Evolutionary conservation across 2,113 vertebrate genomes (phyloP), one percentile per base, ranked within the genome.

Genomic region (Sinocyclocheilus grahami): DNA sequence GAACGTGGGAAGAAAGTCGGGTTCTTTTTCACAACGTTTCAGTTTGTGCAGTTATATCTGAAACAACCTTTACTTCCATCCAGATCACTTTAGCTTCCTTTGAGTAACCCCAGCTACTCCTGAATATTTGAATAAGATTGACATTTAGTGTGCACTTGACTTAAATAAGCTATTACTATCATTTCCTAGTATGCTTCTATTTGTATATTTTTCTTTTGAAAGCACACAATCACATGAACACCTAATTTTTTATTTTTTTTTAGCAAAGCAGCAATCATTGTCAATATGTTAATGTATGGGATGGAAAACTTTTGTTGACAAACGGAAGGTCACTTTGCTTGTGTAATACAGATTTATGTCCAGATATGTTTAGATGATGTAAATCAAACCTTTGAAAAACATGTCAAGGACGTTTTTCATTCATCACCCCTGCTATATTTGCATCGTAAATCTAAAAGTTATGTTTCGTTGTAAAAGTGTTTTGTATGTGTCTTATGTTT

Each of bases 311-410:
- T 37, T 27, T 67, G 14, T 3, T 13, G 13, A 14, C 55, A 71
- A 71, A 84, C 30, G 55, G 79, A 30, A 85, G 81, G n/a, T 82
- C 24, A 33, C 11, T 87, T 83, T 62, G n/a, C 78, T 60, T 77
- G n/a, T 22, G 62, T 89, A 75, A 89, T 89, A 76, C 86, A 90
- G 86, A 85, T 87, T 86, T 39, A 85, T 82, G 22, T 82, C 60
- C 11, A 20, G 3, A 27, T 67, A 37, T 79, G 86, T 90, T 90
- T 84, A 87, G 83, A 78, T 85, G 84, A 87, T 83, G 27, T 46
- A 88, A 83, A 91, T 91, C 87, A 89, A 88, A 16, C 58, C 84
- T 20, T 89, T 55, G 30, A 82, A 85, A 46, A 85, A 86, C 78
- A 83, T 22, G 33, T 79, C n/a, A 4, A 77, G 37, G 71, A 76